phyloP scores from a whole-genome alignment of 2,113 vertebrate genomes.

The Sorex fumeus region DNA sequence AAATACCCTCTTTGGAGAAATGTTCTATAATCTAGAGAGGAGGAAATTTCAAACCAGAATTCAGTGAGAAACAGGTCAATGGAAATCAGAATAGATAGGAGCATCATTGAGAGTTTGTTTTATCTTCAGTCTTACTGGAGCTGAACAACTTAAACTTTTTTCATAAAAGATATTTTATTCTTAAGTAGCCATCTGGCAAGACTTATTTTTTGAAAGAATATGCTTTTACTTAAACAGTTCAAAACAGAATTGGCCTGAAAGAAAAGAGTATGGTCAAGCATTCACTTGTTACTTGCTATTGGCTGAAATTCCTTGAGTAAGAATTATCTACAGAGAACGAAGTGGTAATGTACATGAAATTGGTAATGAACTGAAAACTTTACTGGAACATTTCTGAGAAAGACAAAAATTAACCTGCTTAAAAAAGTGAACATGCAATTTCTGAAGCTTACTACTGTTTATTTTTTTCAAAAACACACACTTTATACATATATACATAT shows the following conservation, averaged over 20 bases:
- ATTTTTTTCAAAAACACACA: neutral
- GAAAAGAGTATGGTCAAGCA: neutral
- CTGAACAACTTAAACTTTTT: neutral
- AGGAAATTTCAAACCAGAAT: neutral
- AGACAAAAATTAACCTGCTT: neutral
- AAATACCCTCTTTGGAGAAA: neutral
- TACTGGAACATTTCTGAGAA: neutral
- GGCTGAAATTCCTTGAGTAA: neutral
- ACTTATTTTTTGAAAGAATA: neutral
- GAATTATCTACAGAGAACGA: constrained; percentile 33
- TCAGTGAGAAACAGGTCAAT: neutral
- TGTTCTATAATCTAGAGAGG: neutral
- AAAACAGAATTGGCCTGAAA: neutral
- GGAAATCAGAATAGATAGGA: neutral
- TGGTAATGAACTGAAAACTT: neutral
- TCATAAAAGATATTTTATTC: constrained; percentile 10
- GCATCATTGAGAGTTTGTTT: neutral
- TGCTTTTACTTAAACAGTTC: neutral
- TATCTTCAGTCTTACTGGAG: neutral
- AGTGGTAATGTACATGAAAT: neutral
- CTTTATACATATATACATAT: constrained; percentile 16
- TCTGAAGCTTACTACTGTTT: neutral
- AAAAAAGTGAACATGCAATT: neutral
- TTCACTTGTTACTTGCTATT: neutral
- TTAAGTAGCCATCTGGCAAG: neutral